Evolutionary conservation across 2,797 vertebrate genomes (phyloP).

Genomic region (Pangasius krempfi): DNA sequence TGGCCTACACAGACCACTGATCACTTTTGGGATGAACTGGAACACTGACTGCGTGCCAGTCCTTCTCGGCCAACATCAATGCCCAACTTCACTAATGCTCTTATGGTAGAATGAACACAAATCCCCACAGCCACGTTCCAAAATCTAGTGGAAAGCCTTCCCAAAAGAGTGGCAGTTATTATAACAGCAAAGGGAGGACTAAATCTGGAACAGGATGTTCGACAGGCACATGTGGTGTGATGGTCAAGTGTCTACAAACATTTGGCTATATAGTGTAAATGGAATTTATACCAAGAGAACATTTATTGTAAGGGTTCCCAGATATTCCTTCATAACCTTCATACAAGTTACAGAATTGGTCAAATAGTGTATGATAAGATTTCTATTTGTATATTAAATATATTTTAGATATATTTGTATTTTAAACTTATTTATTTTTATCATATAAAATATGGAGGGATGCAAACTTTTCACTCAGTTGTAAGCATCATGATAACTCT

Average conservation of each 20-base stretch:
- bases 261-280: neutral
- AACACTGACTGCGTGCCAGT: neutral
- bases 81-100: neutral
- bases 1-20: neutral
- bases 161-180: neutral
- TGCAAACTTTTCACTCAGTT: neutral
- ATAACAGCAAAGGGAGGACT: neutral
- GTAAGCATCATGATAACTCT: neutral
- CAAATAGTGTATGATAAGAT: neutral
- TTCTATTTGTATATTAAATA: neutral
- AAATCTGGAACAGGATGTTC: neutral
- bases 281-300: neutral
- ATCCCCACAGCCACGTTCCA: neutral
- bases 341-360: neutral
- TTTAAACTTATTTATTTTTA: neutral
- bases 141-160: neutral
- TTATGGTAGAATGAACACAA: neutral
- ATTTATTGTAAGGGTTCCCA: neutral
- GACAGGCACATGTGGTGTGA: neutral
- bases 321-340: neutral
- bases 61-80: neutral
- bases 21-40: neutral
- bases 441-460: neutral
- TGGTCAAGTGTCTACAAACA: neutral
- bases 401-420: neutral